Evolutionary conservation across 2,888 invertebrate genomes (phyloP).

Genomic region (Diaperis boleti): DNA sequence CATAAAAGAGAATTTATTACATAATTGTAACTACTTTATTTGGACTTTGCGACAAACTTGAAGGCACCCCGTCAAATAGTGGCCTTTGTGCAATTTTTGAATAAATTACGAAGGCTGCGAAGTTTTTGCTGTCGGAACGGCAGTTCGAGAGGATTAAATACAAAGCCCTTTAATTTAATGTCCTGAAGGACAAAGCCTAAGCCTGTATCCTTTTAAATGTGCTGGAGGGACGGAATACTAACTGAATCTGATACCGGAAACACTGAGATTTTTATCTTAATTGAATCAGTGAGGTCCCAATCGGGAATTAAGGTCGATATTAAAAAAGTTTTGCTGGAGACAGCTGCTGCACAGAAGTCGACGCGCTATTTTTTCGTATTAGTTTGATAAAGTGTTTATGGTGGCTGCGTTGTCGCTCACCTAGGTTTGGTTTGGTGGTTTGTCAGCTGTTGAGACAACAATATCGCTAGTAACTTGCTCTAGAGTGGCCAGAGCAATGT

Average conservation of each 20-base stretch:
- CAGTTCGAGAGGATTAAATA: slow-evolving; percentile 6
- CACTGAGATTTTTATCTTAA: slow-evolving; percentile 29
- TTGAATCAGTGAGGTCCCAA: slow-evolving; percentile 10
- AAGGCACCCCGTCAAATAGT: slow-evolving; percentile 5
- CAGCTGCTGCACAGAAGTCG: too few species aligned
- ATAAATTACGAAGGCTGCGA: slow-evolving; percentile 4
- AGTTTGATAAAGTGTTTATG: too few species aligned
- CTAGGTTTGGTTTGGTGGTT: too few species aligned
- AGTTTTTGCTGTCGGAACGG: slow-evolving; percentile 1
- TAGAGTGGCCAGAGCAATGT: too few species aligned
- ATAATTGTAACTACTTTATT: slow-evolving; percentile 30
- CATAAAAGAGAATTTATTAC: slow-evolving; percentile 33
- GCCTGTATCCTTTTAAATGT: slow-evolving; percentile 12
- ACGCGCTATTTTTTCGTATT: too few species aligned
- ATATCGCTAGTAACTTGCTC: too few species aligned
- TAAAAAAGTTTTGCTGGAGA: too few species aligned
- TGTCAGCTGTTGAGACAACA: too few species aligned
- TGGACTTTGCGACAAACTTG: slow-evolving; percentile 13
- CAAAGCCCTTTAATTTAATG: slow-evolving; percentile 22
- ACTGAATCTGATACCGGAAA: slow-evolving; percentile 11
- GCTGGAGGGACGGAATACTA: slow-evolving; percentile 17
- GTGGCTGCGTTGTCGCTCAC: too few species aligned
- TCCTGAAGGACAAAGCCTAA: slow-evolving; percentile 3
- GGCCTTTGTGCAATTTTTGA: slow-evolving; percentile 1
- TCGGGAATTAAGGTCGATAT: slow-evolving; percentile 4